Conservation (phyloP, 2,888 invertebrate genomes). For the Antitype chi region DNA sequence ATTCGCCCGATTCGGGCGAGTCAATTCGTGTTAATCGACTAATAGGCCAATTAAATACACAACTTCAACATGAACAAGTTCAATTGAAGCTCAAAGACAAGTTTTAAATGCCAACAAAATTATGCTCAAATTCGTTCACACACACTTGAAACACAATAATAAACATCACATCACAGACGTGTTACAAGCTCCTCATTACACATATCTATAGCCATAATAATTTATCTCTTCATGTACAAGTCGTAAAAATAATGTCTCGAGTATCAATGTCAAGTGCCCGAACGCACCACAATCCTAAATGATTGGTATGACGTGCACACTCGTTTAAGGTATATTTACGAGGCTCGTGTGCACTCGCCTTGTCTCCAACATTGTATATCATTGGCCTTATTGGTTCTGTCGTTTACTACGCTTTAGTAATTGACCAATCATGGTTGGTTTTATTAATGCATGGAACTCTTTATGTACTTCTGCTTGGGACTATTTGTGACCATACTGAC, state of each 20-base stretch:
- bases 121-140: constrained; percentile 22
- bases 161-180: constrained; percentile 22
- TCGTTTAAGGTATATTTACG: constrained; percentile 58
- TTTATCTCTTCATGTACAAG: constrained; percentile 52
- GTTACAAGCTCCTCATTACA: constrained; percentile 43
- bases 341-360: constrained; percentile 44
- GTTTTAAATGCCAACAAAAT: constrained; percentile 17
- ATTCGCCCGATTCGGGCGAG: no score
- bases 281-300: constrained; percentile 50
- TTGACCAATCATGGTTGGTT: constrained; percentile 50
- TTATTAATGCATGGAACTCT: constrained; percentile 30
- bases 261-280: constrained; percentile 60
- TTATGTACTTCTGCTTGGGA: neutral
- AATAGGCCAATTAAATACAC: neutral
- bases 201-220: constrained; percentile 32
- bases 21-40: no score
- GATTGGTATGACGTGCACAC: constrained; percentile 54
- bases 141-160: constrained; percentile 30
- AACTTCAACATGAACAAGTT: neutral
- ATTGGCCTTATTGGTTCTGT: constrained; percentile 62
- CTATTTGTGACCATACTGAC: constrained; percentile 11
- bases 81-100: constrained; percentile 9
- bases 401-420: constrained; percentile 55
- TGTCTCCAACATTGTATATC: constrained; percentile 49
- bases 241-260: constrained; percentile 33